Conservation (phyloP, 2,888 invertebrate genomes). For the Embidobia sp. region DNA sequence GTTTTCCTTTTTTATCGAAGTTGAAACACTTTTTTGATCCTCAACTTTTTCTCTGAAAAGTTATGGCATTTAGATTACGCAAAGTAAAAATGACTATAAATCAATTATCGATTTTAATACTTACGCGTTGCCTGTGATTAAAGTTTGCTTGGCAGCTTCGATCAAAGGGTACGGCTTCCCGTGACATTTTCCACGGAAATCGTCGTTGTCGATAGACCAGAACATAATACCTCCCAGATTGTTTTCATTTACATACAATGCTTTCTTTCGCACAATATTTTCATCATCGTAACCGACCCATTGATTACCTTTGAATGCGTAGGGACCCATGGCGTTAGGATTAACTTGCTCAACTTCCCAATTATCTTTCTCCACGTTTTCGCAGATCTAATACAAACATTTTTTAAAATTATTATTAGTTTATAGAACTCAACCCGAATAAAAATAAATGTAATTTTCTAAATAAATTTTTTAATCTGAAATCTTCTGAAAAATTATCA, state of each 20-base stretch:
- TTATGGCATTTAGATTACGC: too few species aligned
- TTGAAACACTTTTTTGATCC: conserved; percentile 48
- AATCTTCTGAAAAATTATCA: too few species aligned
- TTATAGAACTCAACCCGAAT: too few species aligned
- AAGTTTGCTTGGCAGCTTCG: conserved; percentile 93
- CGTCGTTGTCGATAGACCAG: conserved; percentile 97
- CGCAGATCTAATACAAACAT: conserved; percentile 89
- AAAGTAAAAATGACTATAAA: too few species aligned
- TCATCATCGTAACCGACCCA: conserved; percentile 98
- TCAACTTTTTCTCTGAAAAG: conserved; percentile 54
- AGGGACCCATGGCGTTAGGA: conserved; percentile 93
- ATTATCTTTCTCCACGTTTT: conserved; percentile 87
- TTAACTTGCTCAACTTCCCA: conserved; percentile 94
- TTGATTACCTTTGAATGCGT: conserved; percentile 92
- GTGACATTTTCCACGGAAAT: conserved; percentile 95
- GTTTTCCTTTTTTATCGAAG: conserved; percentile 45
- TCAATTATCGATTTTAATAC: too few species aligned
- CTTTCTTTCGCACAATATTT: conserved; percentile 90
- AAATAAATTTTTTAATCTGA: too few species aligned
- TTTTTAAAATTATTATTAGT: too few species aligned
- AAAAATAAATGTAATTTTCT: too few species aligned
- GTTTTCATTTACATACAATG: conserved; percentile 91
- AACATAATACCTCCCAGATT: conserved; percentile 95
- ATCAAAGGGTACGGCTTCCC: conserved; percentile 94
- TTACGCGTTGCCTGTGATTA: conserved; percentile 83